Evolutionary conservation across 2,888 invertebrate genomes (phyloP), one percentile per base, ranked within the genome.

Genomic region (Drosophila emarginata): DNA sequence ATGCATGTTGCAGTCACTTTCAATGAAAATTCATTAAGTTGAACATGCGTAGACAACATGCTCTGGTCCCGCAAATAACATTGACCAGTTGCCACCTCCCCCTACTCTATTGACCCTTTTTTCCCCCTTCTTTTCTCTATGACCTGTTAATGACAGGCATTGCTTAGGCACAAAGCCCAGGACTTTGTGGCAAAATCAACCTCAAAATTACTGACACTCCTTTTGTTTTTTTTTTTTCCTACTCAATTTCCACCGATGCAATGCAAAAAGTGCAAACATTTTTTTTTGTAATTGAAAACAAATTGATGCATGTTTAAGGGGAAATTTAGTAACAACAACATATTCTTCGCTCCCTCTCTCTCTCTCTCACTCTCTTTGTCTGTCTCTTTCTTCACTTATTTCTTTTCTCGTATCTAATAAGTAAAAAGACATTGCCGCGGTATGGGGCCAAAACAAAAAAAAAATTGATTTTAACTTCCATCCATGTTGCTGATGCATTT

Each of bases 361-460:
- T 15, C 56, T 39, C 32, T 45, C 32, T 12, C 11, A 7, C 12
- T 36, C 50, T 45, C 50, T 50, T 23, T 23, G 28, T 5, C 5
- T 28, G 28, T 4, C 9, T 45, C 18, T 11, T 28, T 4, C 28
- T 28, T 11, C 32, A 9, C 1, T 2, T 12, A 11, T 21, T 21
- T 11, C 21, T 45, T 45, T 45, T 11, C 14, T 14, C 12, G 1
- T 45, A 11, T 21, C 18, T 45, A 45, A 45, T 45, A 45, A 11
- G 18, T 21, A 37, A 40, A 12, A 9, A 7, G 40, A 26, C 51
- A 53, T 40, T 56, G 72, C 78, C 85, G 80, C 86, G 67, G 88
- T 87, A 85, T 85, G 85, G 85, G 88, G 85, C 76, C 85, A 85
- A 45, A 40, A 36, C n/a, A 37, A 14, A 39, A 7, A 76, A 70